Percentiles rank a stretch among this genome's conserved stretches.
These are phyloP conservation scores for Oryzias celebensis DNA, from an alignment of 2,113 vertebrate genomes.

Conservation along the genomic window DNA sequence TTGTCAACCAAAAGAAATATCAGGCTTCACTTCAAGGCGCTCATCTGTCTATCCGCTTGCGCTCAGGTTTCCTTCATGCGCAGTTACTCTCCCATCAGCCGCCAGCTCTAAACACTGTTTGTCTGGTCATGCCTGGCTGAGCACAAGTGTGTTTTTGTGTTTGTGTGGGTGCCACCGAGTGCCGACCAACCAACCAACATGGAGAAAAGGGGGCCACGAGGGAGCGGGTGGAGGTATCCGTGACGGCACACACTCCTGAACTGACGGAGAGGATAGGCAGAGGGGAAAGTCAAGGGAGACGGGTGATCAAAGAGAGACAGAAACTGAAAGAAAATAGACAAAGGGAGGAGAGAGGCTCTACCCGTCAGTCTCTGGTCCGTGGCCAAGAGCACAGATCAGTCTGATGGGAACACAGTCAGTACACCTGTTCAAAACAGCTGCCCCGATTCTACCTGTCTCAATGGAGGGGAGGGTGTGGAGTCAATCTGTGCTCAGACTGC, in stretches of 20 bases:
- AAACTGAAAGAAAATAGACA: conserved; percentile 1
- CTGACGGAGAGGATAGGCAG: neutral
- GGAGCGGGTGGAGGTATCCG: conserved; percentile 17
- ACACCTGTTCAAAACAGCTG: conserved; percentile 97
- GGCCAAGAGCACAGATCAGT: conserved; percentile 88
- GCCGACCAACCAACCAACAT: conserved; percentile 39
- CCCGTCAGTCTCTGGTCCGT: conserved; percentile 77
- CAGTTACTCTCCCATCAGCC: conserved; percentile 61
- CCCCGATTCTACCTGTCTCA: conserved; percentile 84
- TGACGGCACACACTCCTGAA: conserved; percentile 5
- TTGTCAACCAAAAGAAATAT: conserved; percentile 20
- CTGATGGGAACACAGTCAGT: conserved; percentile 84
- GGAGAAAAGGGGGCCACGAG: conserved; percentile 37
- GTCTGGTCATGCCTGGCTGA: conserved; percentile 53
- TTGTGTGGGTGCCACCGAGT: neutral
- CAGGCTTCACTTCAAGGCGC: conserved; percentile 22
- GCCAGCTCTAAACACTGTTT: conserved; percentile 45
- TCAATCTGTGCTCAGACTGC: no score
- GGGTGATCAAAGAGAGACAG: conserved; percentile 20
- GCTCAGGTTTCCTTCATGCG: conserved; percentile 46
- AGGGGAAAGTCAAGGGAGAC: neutral
- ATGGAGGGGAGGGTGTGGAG: conserved; percentile 6
- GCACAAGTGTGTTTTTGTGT: conserved; percentile 17
- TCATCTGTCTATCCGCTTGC: conserved; percentile 25
- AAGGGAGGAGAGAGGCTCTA: conserved; percentile 22